Evolutionary conservation across 1,140 invertebrate genomes (phyloP).

Genomic region (Drosophila albomicans): DNA sequence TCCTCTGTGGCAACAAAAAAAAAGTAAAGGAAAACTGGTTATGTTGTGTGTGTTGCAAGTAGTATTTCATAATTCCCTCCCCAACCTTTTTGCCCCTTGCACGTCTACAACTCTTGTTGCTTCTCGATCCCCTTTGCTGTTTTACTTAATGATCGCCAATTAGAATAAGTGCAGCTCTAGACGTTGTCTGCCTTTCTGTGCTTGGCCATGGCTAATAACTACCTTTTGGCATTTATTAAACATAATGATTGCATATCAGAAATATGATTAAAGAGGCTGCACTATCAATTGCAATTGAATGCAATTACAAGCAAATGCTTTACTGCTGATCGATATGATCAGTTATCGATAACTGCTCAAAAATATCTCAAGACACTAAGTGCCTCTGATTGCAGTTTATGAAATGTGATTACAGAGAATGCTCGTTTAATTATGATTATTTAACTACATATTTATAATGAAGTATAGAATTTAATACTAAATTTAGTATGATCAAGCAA

Average conservation of each 20-base stretch:
- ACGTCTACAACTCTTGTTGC: too few relatives aligned
- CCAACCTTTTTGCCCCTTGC: background rate
- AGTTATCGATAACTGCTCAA: slow-evolving; percentile 12
- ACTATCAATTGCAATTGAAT: slow-evolving; percentile 57
- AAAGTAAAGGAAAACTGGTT: slow-evolving; percentile 26
- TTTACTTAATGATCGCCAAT: slow-evolving; percentile 68
- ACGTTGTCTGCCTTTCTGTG: background rate
- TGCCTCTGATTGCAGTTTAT: background rate
- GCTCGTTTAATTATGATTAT: too few relatives aligned
- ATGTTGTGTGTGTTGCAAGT: slow-evolving; percentile 40
- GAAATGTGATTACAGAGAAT: background rate
- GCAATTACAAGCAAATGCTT: slow-evolving; percentile 58
- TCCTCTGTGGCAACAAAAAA: background rate
- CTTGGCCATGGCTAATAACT: slow-evolving; percentile 53
- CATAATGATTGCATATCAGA: slow-evolving; percentile 65
- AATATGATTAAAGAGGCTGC: slow-evolving; percentile 38
- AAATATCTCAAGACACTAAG: background rate
- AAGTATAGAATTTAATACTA: too few relatives aligned
- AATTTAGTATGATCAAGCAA: too few relatives aligned
- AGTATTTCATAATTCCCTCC: slow-evolving; percentile 69
- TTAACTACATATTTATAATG: too few relatives aligned
- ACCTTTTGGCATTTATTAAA: slow-evolving; percentile 76
- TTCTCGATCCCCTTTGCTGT: background rate
- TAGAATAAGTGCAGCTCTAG: slow-evolving; percentile 65
- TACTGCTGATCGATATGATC: slow-evolving; percentile 25